Evolutionary conservation across 2,113 vertebrate genomes (phyloP), one percentile per base, ranked within the genome.

Genomic region (Anarrhichthys ocellatus): DNA sequence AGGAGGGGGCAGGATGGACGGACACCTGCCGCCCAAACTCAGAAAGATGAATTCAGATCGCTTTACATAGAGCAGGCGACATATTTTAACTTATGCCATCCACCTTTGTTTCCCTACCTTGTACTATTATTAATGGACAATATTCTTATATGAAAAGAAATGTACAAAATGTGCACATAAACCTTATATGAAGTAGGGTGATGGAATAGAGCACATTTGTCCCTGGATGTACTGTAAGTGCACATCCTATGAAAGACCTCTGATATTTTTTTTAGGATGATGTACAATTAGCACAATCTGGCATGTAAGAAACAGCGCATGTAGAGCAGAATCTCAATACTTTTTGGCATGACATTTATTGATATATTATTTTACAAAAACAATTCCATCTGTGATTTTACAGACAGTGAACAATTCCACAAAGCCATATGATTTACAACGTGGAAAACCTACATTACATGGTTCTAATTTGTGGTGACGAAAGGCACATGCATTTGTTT

Each of bases 41-140:
- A 93, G 98, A 63, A 99, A 99, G 92, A 99, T 99, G 98, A 99
- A 99, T 92, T 99, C 98, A 0, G 98, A 99, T 84, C 95, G 98
- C 50, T 99, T 99, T 85, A 98, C 98, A 93, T 99, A 99, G 90
- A 90, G 85, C 71, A 83, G 52, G 61, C 52, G 32, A 68, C 54
- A 62, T 64, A 82, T 84, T 92, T 78, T 75, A 84, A 91, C 95
- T 89, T 85, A 73, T 69, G 73, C 86, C 84, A 76, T 56, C 73
- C 71, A 68, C 75, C 79, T 78, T 84, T 83, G 27, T 81, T 72
- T 36, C 91, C 78, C 78, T 78, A 64, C 85, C 81, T 90, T 92
- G 87, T 94, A 86, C 83, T 77, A 88, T 91, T 94, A 92, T 88
- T 92, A 92, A 93, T 80, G 83, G 88, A 94, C 93, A 90, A 86